Evolutionary conservation across 2,888 invertebrate genomes (phyloP).

Genomic region (Leptopilina syphax): DNA sequence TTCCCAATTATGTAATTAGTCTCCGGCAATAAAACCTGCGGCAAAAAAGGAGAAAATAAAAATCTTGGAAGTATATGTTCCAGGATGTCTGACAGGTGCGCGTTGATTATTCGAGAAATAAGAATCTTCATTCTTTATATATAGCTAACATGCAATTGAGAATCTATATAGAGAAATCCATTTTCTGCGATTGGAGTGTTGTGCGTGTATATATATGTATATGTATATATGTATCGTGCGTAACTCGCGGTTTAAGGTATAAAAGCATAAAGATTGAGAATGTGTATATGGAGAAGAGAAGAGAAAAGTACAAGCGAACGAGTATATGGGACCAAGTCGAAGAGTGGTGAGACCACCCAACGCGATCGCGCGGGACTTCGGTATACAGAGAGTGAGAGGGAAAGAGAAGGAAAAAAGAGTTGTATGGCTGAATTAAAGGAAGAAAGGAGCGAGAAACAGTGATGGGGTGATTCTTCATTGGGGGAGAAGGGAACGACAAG

Average conservation of each 20-base stretch:
- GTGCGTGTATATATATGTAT: slow-evolving; percentile 1
- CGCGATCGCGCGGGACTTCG: slow-evolving; percentile 75
- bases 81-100: not conserved
- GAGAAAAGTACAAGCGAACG: slow-evolving; percentile 43
- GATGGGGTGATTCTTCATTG: slow-evolving; percentile 52
- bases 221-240: slow-evolving; percentile 45
- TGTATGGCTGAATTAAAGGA: slow-evolving; percentile 41
- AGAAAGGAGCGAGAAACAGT: slow-evolving; percentile 61
- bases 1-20: not conserved
- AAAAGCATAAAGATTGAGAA: slow-evolving; percentile 64
- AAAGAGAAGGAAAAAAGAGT: slow-evolving; percentile 30
- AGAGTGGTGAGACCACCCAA: slow-evolving; percentile 76
- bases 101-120: slow-evolving; percentile 9
- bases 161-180: slow-evolving; percentile 39
- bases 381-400: slow-evolving; percentile 56
- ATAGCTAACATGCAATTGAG: slow-evolving; percentile 26
- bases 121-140: not conserved
- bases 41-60: no score
- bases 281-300: slow-evolving; percentile 50
- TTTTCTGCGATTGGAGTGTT: slow-evolving; percentile 31
- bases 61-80: no score
- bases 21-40: no score
- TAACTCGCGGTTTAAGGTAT: slow-evolving; percentile 56
- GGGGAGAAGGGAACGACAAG: slow-evolving; percentile 55
- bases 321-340: slow-evolving; percentile 67